A percentile compares a stretch with the other conserved stretches of the same genome.
phyloP scores from a whole-genome alignment of 2,113 vertebrate species.

The Noturus placidus region DNA sequence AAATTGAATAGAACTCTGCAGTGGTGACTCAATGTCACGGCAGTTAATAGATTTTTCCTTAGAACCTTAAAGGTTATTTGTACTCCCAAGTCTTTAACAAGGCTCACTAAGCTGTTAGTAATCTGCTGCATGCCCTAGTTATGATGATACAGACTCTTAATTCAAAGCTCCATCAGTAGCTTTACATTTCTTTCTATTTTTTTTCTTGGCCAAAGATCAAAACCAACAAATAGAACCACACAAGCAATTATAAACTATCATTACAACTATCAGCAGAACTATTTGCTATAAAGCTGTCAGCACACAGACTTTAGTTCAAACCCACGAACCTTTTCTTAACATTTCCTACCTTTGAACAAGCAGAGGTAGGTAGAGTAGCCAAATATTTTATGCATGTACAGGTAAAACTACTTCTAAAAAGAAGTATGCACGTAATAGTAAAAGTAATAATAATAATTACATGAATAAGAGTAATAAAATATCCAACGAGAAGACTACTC shows the following conservation, averaged over 20 bases:
- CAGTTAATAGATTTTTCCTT: neutral
- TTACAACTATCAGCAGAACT: neutral
- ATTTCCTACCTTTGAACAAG: neutral
- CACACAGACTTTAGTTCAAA: neutral
- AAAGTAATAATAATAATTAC: too few relatives aligned
- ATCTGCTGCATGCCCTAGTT: neutral
- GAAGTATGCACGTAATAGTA: too few relatives aligned
- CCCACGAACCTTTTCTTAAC: neutral
- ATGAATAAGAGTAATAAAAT: too few relatives aligned
- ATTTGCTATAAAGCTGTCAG: too few relatives aligned
- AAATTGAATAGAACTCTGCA: neutral
- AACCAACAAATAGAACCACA: neutral
- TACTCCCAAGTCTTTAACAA: neutral
- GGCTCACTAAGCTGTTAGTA: neutral
- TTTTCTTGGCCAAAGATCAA: neutral
- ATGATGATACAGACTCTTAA: neutral
- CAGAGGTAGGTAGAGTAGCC: too few relatives aligned
- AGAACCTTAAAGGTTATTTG: constrained; percentile 8
- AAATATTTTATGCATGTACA: too few relatives aligned
- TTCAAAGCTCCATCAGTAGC: neutral
- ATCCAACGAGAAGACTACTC: too few relatives aligned
- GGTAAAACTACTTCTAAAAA: too few relatives aligned
- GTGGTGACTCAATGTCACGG: neutral
- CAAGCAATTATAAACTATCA: neutral
- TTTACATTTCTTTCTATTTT: neutral